Conservation (phyloP, 2,113 vertebrate genomes). For the Collichthys lucidus region DNA sequence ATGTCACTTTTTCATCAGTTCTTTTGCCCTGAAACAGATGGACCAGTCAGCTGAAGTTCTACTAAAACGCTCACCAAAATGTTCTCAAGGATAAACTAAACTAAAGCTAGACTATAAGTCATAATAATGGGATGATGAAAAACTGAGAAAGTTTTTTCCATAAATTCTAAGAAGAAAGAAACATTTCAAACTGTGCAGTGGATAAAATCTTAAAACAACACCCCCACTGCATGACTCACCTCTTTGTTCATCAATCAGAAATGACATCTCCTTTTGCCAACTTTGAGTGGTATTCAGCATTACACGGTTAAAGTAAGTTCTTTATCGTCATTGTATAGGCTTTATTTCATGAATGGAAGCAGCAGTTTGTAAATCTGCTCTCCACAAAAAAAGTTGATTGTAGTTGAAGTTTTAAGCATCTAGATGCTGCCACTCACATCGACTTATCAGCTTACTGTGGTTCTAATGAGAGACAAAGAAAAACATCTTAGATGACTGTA, state of each 20-base stretch:
- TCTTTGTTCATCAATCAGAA: neutral
- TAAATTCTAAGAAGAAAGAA: neutral
- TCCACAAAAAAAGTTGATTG: constrained; percentile 15
- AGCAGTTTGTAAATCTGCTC: neutral
- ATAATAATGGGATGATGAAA: neutral
- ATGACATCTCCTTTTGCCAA: neutral
- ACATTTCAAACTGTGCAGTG: neutral
- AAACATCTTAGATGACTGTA: constrained; percentile 52
- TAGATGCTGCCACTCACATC: constrained; percentile 49
- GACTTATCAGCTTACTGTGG: constrained; percentile 57
- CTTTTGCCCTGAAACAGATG: neutral
- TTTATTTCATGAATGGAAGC: constrained; percentile 18
- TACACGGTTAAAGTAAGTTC: neutral
- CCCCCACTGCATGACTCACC: neutral
- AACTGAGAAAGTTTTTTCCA: neutral
- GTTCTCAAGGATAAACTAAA: neutral
- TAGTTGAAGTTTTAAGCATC: constrained; percentile 23
- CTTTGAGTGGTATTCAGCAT: constrained; percentile 17
- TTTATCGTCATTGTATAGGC: neutral
- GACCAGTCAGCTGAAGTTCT: neutral
- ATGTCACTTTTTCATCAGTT: neutral
- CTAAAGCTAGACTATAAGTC: neutral
- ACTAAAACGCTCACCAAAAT: neutral
- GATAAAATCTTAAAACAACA: neutral
- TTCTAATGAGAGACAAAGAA: constrained; percentile 59